These are phyloP conservation scores for Tapirus indicus DNA, from an alignment of 2,797 vertebrate species.

Conservation along the genomic window DNA sequence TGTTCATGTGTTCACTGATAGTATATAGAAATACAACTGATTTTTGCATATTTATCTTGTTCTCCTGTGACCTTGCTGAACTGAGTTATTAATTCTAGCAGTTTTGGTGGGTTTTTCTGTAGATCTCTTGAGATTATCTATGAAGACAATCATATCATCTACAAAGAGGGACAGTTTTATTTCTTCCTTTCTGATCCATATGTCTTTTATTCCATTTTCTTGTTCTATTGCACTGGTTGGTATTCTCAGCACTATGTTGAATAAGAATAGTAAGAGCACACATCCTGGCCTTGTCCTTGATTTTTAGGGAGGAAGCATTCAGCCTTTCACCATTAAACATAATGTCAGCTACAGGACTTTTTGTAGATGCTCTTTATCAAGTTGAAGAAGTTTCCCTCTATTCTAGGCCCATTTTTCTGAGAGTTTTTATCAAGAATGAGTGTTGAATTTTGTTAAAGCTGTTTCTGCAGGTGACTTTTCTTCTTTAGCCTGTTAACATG, in stretches of 20 bases:
- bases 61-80: not conserved
- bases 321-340: not conserved
- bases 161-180: not conserved
- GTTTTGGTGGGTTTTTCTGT: not conserved
- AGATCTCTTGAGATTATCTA: not conserved
- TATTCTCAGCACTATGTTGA: not conserved
- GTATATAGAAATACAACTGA: not conserved
- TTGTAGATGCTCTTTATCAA: not conserved
- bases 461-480: not conserved
- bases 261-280: not conserved
- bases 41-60: not conserved
- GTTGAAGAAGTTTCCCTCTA: not conserved
- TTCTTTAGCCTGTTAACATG: not conserved
- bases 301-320: not conserved
- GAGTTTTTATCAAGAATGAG: not conserved
- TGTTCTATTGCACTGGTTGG: not conserved
- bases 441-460: too few species aligned
- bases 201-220: not conserved
- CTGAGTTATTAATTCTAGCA: not conserved
- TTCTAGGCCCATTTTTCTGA: not conserved
- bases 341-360: not conserved
- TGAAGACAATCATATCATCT: not conserved
- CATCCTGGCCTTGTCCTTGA: not conserved
- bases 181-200: not conserved
- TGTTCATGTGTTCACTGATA: not conserved